Conservation (phyloP, 2,888 invertebrate genomes). For the Drosophila longiperda region DNA sequence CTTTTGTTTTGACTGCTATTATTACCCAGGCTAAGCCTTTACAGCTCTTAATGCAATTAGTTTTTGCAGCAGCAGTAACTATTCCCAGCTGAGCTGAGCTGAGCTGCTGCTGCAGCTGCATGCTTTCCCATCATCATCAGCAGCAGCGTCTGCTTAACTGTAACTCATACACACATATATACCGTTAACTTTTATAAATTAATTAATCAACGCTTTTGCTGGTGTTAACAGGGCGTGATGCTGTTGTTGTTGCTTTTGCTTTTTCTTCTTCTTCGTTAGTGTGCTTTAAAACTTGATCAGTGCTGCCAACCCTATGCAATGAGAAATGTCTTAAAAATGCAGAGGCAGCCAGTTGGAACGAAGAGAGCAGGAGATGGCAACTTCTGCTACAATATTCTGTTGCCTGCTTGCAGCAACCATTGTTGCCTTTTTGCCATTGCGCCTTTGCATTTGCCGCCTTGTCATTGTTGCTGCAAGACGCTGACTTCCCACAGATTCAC, state of each 20-base stretch:
- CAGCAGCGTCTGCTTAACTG: slow-evolving; percentile 48
- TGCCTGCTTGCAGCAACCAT: slow-evolving; percentile 39
- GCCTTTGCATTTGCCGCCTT: slow-evolving; percentile 53
- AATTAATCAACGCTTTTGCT: slow-evolving; percentile 64
- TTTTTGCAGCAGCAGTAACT: slow-evolving; percentile 28
- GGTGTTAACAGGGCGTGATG: slow-evolving; percentile 59
- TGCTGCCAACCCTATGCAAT: slow-evolving; percentile 44
- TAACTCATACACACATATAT: slow-evolving; percentile 35
- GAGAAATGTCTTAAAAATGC: slow-evolving; percentile 63
- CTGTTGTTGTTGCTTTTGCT: slow-evolving; percentile 13
- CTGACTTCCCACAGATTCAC: slow-evolving; percentile 73
- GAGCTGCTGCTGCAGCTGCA: slow-evolving; percentile 1
- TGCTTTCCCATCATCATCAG: slow-evolving; percentile 46
- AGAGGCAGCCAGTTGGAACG: slow-evolving; percentile 70
- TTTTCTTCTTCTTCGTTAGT: slow-evolving; percentile 12
- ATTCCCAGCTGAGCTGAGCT: slow-evolving; percentile 34
- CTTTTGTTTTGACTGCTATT: slow-evolving; percentile 60
- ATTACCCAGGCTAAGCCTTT: slow-evolving; percentile 43
- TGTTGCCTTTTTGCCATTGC: slow-evolving; percentile 47
- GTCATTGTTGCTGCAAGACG: slow-evolving; percentile 73
- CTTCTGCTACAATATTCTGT: slow-evolving; percentile 63
- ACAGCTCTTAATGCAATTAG: slow-evolving; percentile 77
- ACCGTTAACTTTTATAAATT: slow-evolving; percentile 62
- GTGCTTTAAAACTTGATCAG: slow-evolving; percentile 29
- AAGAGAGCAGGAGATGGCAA: slow-evolving; percentile 19